These are phyloP conservation scores for Zaprionus bogoriensis DNA, from an alignment of 2,888 invertebrate genomes.

Conservation along the genomic window DNA sequence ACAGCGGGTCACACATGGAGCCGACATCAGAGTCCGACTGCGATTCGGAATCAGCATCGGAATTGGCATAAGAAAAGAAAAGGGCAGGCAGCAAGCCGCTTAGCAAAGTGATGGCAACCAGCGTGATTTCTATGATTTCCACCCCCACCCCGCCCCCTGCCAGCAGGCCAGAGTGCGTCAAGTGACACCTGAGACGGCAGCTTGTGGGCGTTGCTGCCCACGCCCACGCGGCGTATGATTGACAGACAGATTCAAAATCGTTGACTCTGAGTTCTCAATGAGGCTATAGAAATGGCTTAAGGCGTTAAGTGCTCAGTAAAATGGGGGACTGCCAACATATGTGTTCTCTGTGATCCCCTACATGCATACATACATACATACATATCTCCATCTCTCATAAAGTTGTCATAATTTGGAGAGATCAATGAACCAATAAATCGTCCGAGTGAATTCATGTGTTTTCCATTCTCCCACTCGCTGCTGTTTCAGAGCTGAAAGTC, in stretches of 20 bases:
- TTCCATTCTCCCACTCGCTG: neutral
- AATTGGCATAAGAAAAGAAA: constrained; percentile 36
- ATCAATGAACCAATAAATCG: constrained; percentile 47
- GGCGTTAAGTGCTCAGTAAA: constrained; percentile 22
- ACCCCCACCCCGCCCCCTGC: neutral
- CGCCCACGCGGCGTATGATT: constrained; percentile 66
- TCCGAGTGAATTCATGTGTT: constrained; percentile 1
- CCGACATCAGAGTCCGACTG: constrained; percentile 10
- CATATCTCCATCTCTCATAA: constrained; percentile 18
- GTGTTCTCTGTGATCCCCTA: constrained; percentile 8
- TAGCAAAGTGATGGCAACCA: constrained; percentile 40
- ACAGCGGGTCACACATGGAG: constrained; percentile 55
- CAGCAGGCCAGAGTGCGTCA: constrained; percentile 5
- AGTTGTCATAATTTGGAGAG: constrained; percentile 36
- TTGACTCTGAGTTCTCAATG: constrained; percentile 32
- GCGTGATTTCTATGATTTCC: constrained; percentile 68
- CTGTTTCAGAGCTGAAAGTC: neutral
- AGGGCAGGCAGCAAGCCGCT: constrained; percentile 73
- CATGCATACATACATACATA: neutral
- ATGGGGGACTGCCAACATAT: neutral
- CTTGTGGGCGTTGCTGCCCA: constrained; percentile 21
- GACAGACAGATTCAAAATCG: constrained; percentile 41
- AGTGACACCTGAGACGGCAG: constrained; percentile 32
- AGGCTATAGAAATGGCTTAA: constrained; percentile 51
- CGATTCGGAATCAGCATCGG: constrained; percentile 17